phyloP scores from a whole-genome alignment of 2,888 invertebrate genomes.

The Eretmocerus hayati region DNA sequence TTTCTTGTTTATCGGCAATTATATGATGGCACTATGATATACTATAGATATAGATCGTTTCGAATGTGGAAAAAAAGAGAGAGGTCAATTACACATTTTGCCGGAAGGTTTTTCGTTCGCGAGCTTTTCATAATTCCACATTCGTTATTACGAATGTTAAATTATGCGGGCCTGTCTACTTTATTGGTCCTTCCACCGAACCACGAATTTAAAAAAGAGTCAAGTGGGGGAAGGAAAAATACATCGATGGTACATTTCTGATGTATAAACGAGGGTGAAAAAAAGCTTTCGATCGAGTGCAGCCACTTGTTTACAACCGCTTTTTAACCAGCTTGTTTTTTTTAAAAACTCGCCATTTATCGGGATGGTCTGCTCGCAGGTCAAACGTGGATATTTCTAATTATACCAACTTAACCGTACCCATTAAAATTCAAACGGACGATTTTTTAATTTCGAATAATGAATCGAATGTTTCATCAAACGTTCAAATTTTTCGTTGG shows the following conservation, averaged over 20 bases:
- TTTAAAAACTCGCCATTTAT: neutral
- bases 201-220: no score
- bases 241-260: no score
- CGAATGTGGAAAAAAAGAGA: neutral
- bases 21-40: no score
- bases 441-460: conserved; percentile 41
- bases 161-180: no score
- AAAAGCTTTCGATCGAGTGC: conserved; percentile 33
- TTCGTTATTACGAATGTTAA: conserved; percentile 20
- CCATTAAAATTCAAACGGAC: conserved; percentile 30
- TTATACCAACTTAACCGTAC: no score
- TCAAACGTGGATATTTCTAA: conserved; percentile 42
- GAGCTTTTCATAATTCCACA: conserved; percentile 23
- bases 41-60: no score
- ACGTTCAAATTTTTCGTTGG: conserved; percentile 34
- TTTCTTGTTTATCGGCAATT: conserved; percentile 20
- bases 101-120: no score
- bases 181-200: no score
- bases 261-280: conserved; percentile 9
- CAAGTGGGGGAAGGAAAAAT: no score
- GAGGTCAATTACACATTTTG: conserved; percentile 23
- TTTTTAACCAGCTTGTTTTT: conserved; percentile 1
- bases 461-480: conserved; percentile 33
- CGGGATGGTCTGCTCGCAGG: conserved; percentile 1
- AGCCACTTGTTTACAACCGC: conserved; percentile 34